Percentiles rank a stretch among this genome's conserved stretches.
Evolutionary conservation across 2,113 vertebrate genomes (phyloP).

Genomic region (Planiliza haematocheilus): DNA sequence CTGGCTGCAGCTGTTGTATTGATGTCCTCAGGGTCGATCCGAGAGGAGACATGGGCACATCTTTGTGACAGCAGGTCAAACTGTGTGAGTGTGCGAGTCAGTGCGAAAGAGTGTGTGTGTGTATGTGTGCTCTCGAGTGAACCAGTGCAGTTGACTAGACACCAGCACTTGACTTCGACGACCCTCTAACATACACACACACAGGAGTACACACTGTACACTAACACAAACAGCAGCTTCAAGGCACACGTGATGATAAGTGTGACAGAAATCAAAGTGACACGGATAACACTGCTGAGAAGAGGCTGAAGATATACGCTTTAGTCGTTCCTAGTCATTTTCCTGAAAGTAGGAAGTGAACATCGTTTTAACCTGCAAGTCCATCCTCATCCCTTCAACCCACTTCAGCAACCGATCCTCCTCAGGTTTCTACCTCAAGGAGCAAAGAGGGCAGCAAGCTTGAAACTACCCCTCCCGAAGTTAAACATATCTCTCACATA

Average conservation of each 20-base stretch:
- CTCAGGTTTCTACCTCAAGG: slow-evolving; percentile 21
- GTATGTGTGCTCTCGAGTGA: slow-evolving; percentile 23
- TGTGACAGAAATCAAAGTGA: slow-evolving; percentile 41
- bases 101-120: slow-evolving; percentile 13
- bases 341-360: background rate
- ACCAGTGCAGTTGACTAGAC: slow-evolving; percentile 44
- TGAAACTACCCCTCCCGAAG: background rate
- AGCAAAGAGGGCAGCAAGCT: slow-evolving; percentile 19
- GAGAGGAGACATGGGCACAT: slow-evolving; percentile 36
- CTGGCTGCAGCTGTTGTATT: slow-evolving; percentile 40
- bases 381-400: background rate
- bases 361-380: background rate
- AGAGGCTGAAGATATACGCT: slow-evolving; percentile 2
- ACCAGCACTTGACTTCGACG: slow-evolving; percentile 53
- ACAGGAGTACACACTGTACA: slow-evolving; percentile 9
- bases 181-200: slow-evolving; percentile 6
- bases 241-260: slow-evolving; percentile 39
- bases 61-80: slow-evolving; percentile 63
- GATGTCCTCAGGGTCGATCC: slow-evolving; percentile 49
- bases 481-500: slow-evolving; percentile 33
- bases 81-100: slow-evolving; percentile 4
- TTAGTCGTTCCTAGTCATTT: background rate
- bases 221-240: slow-evolving; percentile 18
- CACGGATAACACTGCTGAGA: slow-evolving; percentile 9
- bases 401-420: slow-evolving; percentile 5